These are phyloP conservation scores for Brachystomella parvula DNA, from an alignment of 1,140 invertebrate genomes.

Conservation along the genomic window DNA sequence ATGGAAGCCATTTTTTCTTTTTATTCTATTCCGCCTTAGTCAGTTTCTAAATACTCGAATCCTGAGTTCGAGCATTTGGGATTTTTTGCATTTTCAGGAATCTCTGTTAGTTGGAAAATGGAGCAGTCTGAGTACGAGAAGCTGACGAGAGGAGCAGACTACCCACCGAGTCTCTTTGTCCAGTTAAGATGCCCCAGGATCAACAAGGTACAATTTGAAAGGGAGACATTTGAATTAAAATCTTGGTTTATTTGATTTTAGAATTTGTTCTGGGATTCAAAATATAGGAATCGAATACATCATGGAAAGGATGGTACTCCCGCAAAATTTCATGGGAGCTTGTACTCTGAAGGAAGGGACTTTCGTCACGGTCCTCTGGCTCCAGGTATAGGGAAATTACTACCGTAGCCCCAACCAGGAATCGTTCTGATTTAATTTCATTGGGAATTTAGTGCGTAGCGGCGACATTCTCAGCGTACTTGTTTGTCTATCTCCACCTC, in stretches of 20 bases:
- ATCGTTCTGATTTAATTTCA: background rate
- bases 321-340: conserved; percentile 16
- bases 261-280: background rate
- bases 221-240: background rate
- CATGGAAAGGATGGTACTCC: conserved; percentile 20
- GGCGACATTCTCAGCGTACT: conserved; percentile 9
- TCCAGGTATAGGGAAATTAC: background rate
- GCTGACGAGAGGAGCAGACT: background rate
- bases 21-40: no score
- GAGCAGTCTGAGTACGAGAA: background rate
- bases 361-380: background rate
- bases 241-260: background rate
- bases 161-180: background rate
- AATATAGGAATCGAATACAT: conserved; percentile 20
- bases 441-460: background rate
- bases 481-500: conserved; percentile 12
- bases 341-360: conserved; percentile 27
- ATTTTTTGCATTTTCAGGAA: no score
- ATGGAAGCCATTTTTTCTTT: background rate
- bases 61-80: no score
- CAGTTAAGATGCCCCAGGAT: background rate
- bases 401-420: background rate
- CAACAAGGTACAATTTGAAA: background rate
- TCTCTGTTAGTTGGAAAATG: no score
- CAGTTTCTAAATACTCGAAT: no score